phyloP scores from a whole-genome alignment of 2,113 vertebrate genomes.

The Bubo scandiacus region DNA sequence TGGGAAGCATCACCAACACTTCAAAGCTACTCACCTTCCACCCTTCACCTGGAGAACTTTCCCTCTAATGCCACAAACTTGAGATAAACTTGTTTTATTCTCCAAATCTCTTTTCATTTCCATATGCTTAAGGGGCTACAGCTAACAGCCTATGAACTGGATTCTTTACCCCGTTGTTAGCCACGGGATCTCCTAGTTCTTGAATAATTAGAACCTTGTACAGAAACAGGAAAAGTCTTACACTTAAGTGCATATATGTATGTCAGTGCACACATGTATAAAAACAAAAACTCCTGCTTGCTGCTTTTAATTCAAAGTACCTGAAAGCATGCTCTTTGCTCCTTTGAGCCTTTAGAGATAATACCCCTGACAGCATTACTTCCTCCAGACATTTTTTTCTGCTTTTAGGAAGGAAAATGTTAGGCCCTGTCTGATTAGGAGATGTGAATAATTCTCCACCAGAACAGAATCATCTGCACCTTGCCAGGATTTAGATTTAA shows the following conservation, averaged over 20 bases:
- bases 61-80: background rate
- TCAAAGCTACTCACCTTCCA: background rate
- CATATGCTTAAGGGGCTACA: background rate
- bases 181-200: background rate
- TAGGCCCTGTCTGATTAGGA: background rate
- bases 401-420: background rate
- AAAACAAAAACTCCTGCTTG: background rate
- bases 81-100: background rate
- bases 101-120: background rate
- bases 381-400: background rate
- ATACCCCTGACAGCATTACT: background rate
- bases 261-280: accelerated
- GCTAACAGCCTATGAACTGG: background rate
- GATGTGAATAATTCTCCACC: background rate
- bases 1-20: background rate
- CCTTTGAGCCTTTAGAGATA: background rate
- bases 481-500: background rate
- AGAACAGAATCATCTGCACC: background rate
- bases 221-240: background rate
- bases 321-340: background rate
- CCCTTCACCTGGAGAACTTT: background rate
- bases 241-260: background rate
- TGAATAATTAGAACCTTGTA: background rate
- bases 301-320: background rate
- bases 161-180: background rate